Evolutionary conservation across 2,888 invertebrate species (phyloP), one percentile per base, ranked within the genome.

Genomic region (Ypsolopha sequella): DNA sequence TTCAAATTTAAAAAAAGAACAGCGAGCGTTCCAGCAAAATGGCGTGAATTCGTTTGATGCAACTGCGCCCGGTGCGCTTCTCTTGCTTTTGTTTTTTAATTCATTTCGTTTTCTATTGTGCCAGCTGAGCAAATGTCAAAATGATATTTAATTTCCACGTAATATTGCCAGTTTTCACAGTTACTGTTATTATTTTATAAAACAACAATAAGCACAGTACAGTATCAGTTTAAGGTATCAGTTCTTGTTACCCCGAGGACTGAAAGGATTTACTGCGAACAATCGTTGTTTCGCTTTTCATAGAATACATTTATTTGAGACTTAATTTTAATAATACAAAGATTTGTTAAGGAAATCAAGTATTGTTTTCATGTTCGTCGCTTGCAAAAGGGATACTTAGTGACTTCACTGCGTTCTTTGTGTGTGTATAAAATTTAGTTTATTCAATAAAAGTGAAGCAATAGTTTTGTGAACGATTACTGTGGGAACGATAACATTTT

Each of bases 1-100:
- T 66, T 62, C 60, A 68, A 64, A 64, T 62, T n/a, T 64, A 65
- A 66, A 64, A 64, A 60, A 59, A 61, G 58, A 60, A 24, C 24
- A 24, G 24, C 24, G 24, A 24, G 24, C 24, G 24, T 24, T 41
- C 43, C 9, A 43, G 14, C 58, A 33, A 51, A 47, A 51, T 41
- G 43, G 55, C 57, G 60, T 56, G 53, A 56, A 58, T 52, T 53
- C 55, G 55, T 55, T 52, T 54, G 48, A 56, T 50, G 51, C 54
- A 52, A 44, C 34, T 34, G 52, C 52, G 52, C 48, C 50, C 51
- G 41, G 45, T 7, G 13, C 38, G 36, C n/a, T n/a, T n/a, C 24
- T 9, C 4, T 43, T 14, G 34, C 14, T 43, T 14, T n/a, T 44
- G 34, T 41, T 41, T 41, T 33, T 50, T 50, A 24, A 24, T 24